phyloP scores from a whole-genome alignment of 2,113 vertebrate species.

The Falco punctatus region DNA sequence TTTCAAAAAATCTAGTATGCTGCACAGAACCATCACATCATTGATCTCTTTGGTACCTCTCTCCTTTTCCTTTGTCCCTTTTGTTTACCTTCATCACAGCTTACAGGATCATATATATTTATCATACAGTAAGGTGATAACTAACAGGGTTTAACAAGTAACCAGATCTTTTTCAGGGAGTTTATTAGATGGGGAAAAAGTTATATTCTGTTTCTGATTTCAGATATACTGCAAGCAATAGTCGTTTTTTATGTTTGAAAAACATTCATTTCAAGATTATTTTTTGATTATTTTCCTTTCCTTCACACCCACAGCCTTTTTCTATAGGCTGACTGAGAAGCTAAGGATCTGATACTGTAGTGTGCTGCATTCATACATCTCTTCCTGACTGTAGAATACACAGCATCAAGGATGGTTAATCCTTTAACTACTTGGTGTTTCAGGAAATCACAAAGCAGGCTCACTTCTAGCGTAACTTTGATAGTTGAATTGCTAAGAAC shows the following conservation, averaged over 20 bases:
- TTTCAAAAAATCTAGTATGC: not conserved
- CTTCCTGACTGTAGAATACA: not conserved
- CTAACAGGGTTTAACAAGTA: not conserved
- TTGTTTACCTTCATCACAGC: not conserved
- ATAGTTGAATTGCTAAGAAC: not conserved
- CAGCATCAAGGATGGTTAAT: not conserved
- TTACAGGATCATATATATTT: not conserved
- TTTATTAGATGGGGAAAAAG: not conserved
- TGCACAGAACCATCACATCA: not conserved
- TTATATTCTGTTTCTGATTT: not conserved
- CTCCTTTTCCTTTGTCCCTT: not conserved
- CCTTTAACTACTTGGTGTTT: not conserved
- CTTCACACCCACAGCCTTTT: not conserved
- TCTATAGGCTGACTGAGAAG: not conserved
- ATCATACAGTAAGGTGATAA: not conserved
- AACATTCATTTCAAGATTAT: not conserved
- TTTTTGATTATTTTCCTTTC: not conserved
- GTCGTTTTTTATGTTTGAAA: not conserved
- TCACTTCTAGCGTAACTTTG: not conserved
- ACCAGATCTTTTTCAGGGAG: not conserved
- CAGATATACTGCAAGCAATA: not conserved
- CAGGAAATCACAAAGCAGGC: not conserved
- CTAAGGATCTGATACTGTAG: not conserved
- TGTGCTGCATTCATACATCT: not conserved
- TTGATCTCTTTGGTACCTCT: not conserved